Conservation (phyloP, 2,113 vertebrate species). For the Melanerpes aurifrons region DNA sequence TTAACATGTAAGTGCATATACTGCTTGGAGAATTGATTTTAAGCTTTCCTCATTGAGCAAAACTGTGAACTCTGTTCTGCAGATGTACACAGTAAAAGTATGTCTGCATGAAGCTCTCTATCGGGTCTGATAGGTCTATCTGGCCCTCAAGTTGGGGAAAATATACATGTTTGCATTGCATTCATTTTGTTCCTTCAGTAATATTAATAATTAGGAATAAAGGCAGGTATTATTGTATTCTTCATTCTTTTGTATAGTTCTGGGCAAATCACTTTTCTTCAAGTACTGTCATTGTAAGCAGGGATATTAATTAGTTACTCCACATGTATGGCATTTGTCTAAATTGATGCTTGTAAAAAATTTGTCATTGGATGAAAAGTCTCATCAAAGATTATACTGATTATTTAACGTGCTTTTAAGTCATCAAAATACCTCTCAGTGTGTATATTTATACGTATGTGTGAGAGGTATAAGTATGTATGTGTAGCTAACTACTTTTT, state of each 20-base stretch:
- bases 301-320: background rate
- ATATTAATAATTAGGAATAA: background rate
- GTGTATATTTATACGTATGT: background rate
- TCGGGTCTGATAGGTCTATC: background rate
- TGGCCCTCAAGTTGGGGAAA: background rate
- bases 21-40: background rate
- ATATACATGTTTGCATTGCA: background rate
- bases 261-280: background rate
- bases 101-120: background rate
- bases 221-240: background rate
- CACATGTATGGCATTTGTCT: background rate
- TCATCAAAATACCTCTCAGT: background rate
- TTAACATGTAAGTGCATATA: background rate
- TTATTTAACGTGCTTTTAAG: background rate
- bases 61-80: background rate
- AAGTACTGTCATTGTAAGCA: background rate
- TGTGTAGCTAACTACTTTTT: background rate
- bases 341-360: background rate
- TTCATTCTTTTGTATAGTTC: slow-evolving; percentile 7
- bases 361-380: background rate
- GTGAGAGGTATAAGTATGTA: background rate
- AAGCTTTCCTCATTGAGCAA: background rate
- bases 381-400: background rate
- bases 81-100: background rate
- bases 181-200: background rate